Base-by-base conservation (phyloP, 2,888 invertebrate species). In the Eugnorisma glareosa region DNA sequence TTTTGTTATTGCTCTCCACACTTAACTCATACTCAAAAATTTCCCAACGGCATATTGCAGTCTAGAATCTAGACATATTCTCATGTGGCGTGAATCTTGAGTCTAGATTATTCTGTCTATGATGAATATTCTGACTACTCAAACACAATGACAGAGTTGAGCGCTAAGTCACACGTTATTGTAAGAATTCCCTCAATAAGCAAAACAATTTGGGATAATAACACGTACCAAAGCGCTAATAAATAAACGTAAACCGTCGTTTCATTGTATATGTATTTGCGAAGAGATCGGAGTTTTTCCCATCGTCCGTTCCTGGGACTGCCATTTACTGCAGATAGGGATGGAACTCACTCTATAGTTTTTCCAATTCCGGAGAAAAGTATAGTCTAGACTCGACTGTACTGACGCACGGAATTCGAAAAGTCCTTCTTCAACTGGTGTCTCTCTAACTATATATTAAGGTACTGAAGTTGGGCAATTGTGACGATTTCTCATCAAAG, bases 261-360 rank as follows among this genome's bases (percentile, higher is more conserved):
- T 51, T n/a, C 37, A 37, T n/a, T 48, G n/a, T n/a, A n/a, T n/a
- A n/a, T n/a, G 7, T 11, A 15, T 70, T 43, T 43, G 70, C 63
- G 40, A 70, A 43, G 28, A 11, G 64, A 31, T 18, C 40, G 18
- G 31, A 70, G 40, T 31, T 63, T 64, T 64, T 70, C 28, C 70
- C 31, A 5, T 64, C 64, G 18, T n/a, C n/a, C 7, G 2, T 71
- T 4, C n/a, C 31, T 18, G 11, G 31, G 4, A 31, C 18, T n/a
- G 21, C 37, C 31, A 13, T 71, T 64, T 43, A 24, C 3, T 40
- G 63, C 15, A 18, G 24, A 1, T 43, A 24, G 18, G 10, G 43
- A 31, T 31, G 64, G 31, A 31, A 31, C 28, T 43, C 24, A 31
- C 2, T 70, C 40, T n/a, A n/a, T 59, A 59, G 8, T 43, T 24